Base-by-base conservation (phyloP, 2,113 vertebrate genomes). In the Corythornis cristatus region DNA sequence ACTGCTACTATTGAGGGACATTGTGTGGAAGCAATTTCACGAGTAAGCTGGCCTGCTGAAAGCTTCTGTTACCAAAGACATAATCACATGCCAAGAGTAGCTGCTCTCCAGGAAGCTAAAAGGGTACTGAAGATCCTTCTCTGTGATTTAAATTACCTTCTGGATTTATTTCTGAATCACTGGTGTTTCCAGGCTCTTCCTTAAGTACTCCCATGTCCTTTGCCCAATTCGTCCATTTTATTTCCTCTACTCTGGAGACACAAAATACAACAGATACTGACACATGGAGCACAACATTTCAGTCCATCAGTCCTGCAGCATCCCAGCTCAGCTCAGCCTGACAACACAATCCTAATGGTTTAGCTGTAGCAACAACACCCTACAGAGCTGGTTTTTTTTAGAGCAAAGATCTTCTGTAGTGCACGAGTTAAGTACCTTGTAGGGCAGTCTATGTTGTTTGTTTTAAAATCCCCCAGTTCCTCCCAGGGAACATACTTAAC, bases 141-240 rank as follows among this genome's bases (percentile, higher is more conserved):
- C 37, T 90, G 45, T 13, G 0, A 67, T 68, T 72, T 60, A 9
- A 60, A 90, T 98, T 96, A 98, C 98, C 97, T 89, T 93, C 66
- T 50, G 74, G 22, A 12, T 60, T 88, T n/a, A 75, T 82, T 61
- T 93, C 96, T 13, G 86, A 90, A 56, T 81, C 70, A 21, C 94
- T 96, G 35, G 85, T 94, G 87, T 54, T 97, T 18, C 98, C 98
- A 5, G 99, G 99, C 20, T 99, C 99, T 93, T 99, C 99, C n/a
- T 97, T 97, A 93, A 99, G 97, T 20, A 98, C 98, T 64, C 97
- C 93, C 82, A 98, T 62, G 11, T 98, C 98, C 88, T 96, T 97
- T 89, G 99, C 98, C 99, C 99, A 99, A 19, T 98, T 97, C 42
- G 98, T 97, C 99, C 99, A 99, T 96, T 99, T 98, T 89, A 99